These are phyloP conservation scores for Sesamia nonagrioides DNA, from an alignment of 1,140 invertebrate species.

Conservation along the genomic window DNA sequence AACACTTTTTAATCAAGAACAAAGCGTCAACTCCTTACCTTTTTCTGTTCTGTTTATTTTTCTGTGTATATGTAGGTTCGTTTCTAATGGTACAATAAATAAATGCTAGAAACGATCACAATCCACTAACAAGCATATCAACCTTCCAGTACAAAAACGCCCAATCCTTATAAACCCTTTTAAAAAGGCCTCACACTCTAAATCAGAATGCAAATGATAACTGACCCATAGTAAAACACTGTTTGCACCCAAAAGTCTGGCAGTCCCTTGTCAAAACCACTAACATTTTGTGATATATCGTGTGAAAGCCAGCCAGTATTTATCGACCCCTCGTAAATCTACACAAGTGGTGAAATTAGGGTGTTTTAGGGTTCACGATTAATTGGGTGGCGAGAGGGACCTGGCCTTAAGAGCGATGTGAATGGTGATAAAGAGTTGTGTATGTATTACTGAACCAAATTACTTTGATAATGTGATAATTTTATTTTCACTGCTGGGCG, in stretches of 20 bases:
- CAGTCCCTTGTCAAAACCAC: conserved; percentile 67
- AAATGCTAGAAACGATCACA: not conserved
- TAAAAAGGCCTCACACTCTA: conserved; percentile 35
- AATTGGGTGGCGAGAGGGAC: conserved; percentile 26
- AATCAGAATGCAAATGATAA: conserved; percentile 59
- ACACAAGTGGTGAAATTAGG: conserved; percentile 42
- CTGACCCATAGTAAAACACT: conserved; percentile 36
- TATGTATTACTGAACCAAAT: not conserved
- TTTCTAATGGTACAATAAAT: no score
- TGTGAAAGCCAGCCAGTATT: conserved; percentile 31
- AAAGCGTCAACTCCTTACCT: no score
- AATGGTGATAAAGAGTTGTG: conserved; percentile 21
- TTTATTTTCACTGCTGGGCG: no score
- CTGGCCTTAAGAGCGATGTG: conserved; percentile 54
- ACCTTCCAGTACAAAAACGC: not conserved
- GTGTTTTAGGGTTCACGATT: conserved; percentile 2
- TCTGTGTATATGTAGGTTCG: no score
- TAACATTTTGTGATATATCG: conserved; percentile 69
- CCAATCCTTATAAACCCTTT: not conserved
- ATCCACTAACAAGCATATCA: not conserved
- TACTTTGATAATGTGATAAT: not conserved
- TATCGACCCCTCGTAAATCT: not conserved
- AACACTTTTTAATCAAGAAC: no score
- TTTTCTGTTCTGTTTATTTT: no score
- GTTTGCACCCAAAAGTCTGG: conserved; percentile 41